These are phyloP conservation scores for Drosophila kikkawai DNA, from an alignment of 1,140 invertebrate species.

Conservation along the genomic window DNA sequence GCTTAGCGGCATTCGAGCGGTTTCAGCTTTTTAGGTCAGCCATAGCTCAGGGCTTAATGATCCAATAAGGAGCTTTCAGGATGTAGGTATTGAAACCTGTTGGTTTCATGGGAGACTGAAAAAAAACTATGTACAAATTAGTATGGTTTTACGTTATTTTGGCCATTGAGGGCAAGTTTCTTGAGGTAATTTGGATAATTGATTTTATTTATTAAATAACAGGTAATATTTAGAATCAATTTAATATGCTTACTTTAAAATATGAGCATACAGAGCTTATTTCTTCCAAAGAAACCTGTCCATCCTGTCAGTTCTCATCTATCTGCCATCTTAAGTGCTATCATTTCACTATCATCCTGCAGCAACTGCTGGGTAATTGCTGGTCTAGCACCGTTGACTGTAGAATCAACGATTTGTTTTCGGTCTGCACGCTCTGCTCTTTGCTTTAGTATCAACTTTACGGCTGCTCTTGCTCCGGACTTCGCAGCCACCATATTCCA, in stretches of 20 bases:
- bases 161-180: background rate
- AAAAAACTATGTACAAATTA: background rate
- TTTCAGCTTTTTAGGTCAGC: conserved; percentile 28
- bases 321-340: background rate
- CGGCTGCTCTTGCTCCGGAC: conserved; percentile 31
- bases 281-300: no score
- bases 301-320: no score
- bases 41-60: conserved; percentile 29
- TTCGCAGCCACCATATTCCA: conserved; percentile 7
- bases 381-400: conserved; percentile 24
- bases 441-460: conserved; percentile 70
- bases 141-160: background rate
- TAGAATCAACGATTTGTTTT: conserved; percentile 45
- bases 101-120: background rate
- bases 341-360: background rate
- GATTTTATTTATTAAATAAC: background rate
- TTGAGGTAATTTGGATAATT: background rate
- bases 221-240: background rate
- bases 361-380: conserved; percentile 11
- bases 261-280: background rate
- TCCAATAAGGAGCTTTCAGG: conserved; percentile 21
- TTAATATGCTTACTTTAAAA: background rate
- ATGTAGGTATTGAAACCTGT: conserved; percentile 26
- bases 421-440: conserved; percentile 26
- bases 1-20: conserved; percentile 20